phyloP scores from a whole-genome alignment of 2,888 invertebrate species.

The Chloromyia formosa region DNA sequence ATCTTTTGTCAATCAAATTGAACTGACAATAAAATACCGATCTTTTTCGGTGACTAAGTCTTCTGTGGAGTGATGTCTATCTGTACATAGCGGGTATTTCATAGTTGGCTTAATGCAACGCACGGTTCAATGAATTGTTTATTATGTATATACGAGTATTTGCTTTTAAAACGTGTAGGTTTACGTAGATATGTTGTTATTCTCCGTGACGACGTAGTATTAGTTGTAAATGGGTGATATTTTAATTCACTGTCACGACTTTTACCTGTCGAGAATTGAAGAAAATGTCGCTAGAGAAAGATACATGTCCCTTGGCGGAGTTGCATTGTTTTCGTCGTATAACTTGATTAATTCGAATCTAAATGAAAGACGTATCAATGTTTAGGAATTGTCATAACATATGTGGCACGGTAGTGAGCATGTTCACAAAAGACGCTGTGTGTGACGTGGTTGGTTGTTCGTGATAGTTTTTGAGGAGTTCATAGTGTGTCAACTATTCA shows the following conservation, averaged over 20 bases:
- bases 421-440: too few relatives aligned
- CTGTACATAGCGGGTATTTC: neutral
- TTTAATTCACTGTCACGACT: neutral
- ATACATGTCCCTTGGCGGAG: too few relatives aligned
- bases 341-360: too few relatives aligned
- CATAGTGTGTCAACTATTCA: too few relatives aligned
- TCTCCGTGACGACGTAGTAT: too few relatives aligned
- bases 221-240: neutral
- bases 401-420: too few relatives aligned
- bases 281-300: neutral
- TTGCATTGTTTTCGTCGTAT: too few relatives aligned
- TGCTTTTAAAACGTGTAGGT: neutral
- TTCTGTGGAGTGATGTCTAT: neutral
- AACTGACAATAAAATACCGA: neutral
- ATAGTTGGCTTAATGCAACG: neutral
- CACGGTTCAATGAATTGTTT: slow-evolving; percentile 15
- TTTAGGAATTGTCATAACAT: too few relatives aligned
- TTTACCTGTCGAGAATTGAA: neutral
- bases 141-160: too few relatives aligned
- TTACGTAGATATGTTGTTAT: neutral
- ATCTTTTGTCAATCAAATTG: slow-evolving; percentile 18
- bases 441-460: too few relatives aligned
- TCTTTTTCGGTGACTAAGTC: neutral
- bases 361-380: too few relatives aligned
- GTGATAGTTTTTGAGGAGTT: too few relatives aligned